Evolutionary conservation across 2,113 vertebrate species (phyloP).

Genomic region (Seriola rivoliana): DNA sequence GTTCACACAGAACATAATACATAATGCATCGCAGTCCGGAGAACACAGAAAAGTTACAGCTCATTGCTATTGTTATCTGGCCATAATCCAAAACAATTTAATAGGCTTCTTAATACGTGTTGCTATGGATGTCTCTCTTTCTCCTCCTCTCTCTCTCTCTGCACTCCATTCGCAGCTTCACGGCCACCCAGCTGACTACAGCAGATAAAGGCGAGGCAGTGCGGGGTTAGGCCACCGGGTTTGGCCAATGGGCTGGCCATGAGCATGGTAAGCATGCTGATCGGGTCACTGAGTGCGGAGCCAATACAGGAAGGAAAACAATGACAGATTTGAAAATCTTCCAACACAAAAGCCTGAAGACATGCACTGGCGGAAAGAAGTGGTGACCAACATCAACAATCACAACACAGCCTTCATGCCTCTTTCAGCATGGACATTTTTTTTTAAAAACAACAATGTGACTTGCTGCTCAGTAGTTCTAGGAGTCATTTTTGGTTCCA

Average conservation of each 20-base stretch:
- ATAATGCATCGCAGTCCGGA: slow-evolving; percentile 66
- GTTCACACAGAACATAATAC: slow-evolving; percentile 64
- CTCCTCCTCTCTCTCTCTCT: slow-evolving; percentile 21
- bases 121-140: slow-evolving; percentile 53
- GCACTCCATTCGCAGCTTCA: slow-evolving; percentile 34
- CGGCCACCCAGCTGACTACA: slow-evolving; percentile 50
- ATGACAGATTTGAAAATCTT: slow-evolving; percentile 45
- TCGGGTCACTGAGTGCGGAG: slow-evolving; percentile 48
- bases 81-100: slow-evolving; percentile 69
- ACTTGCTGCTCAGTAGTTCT: background rate
- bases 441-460: background rate
- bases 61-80: slow-evolving; percentile 71
- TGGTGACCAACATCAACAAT: slow-evolving; percentile 23
- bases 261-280: slow-evolving; percentile 44
- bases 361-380: slow-evolving; percentile 16
- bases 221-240: slow-evolving; percentile 37
- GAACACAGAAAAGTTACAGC: slow-evolving; percentile 67
- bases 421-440: background rate
- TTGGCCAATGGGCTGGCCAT: slow-evolving; percentile 35
- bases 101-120: slow-evolving; percentile 62
- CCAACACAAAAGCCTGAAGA: slow-evolving; percentile 32
- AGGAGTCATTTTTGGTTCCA: background rate
- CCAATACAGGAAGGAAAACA: slow-evolving; percentile 62
- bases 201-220: slow-evolving; percentile 59
- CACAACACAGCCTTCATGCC: slow-evolving; percentile 1